Evolutionary conservation across 1,140 invertebrate genomes (phyloP).

Genomic region (Drosophila novamexicana): DNA sequence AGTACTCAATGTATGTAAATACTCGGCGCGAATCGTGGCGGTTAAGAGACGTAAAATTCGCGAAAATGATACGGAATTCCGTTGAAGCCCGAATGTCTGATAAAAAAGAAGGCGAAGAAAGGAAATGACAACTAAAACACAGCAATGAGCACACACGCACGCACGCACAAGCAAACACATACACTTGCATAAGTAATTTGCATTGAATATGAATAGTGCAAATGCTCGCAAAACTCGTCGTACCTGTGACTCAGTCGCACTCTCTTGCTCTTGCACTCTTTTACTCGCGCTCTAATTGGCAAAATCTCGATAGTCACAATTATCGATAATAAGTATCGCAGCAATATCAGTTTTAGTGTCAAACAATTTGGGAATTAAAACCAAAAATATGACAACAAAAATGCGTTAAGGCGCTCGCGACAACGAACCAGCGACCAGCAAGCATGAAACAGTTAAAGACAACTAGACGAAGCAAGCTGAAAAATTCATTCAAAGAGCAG

Average conservation of each 20-base stretch:
- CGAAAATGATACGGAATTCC: constrained; percentile 76
- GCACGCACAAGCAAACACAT: constrained; percentile 9
- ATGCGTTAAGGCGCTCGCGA: constrained; percentile 40
- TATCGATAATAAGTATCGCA: constrained; percentile 29
- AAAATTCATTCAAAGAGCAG: constrained; percentile 83
- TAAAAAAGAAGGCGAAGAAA: constrained; percentile 44
- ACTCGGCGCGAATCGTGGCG: constrained; percentile 22
- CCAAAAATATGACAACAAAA: constrained; percentile 29
- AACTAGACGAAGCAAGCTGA: constrained; percentile 80
- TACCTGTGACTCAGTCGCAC: constrained; percentile 41
- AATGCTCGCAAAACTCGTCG: constrained; percentile 16
- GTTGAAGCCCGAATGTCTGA: constrained; percentile 48
- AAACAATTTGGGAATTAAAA: constrained; percentile 29
- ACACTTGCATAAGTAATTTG: constrained; percentile 16
- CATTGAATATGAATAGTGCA: constrained; percentile 33
- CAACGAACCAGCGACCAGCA: constrained; percentile 54
- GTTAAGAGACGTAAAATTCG: constrained; percentile 57
- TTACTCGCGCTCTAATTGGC: constrained; percentile 18
- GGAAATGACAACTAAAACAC: constrained; percentile 33
- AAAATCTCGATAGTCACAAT: constrained; percentile 32
- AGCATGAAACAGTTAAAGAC: constrained; percentile 79
- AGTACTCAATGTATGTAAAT: not conserved
- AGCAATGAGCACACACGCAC: constrained; percentile 11
- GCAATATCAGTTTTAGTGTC: constrained; percentile 1
- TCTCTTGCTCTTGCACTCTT: not conserved